Evolutionary conservation across 2,888 invertebrate genomes (phyloP), one percentile per base, ranked within the genome.

Genomic region (Agrochola litura): DNA sequence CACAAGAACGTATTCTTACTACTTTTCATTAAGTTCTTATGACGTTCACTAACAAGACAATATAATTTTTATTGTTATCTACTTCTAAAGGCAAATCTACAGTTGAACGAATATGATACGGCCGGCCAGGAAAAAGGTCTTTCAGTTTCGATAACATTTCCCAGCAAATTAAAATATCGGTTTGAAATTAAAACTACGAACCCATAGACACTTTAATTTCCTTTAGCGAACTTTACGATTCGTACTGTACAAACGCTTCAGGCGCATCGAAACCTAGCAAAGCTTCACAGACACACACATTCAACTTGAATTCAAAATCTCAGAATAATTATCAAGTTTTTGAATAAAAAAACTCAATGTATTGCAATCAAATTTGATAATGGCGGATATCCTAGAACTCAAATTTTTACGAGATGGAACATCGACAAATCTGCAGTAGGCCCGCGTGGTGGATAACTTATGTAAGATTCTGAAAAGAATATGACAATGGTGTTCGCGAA

Each of bases 111-210:
- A 49, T n/a, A 56, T 54, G 25, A 12, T 69, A 60, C 60, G 46
- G 64, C 61, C 60, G 49, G 58, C 6, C 9, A 46, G 25, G 46
- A 54, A 75, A 63, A 30, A 6, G 16, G 16, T 16, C 0, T 49
- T 54, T 16, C 10, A 49, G 19, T n/a, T 63, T 19, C 43, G 43
- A 10, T 22, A 30, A 43, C 0, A 73, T 75, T 30, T 61, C n/a
- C 30, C 37, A 58, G 22, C 46, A 43, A 54, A 54, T 22, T 5
- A 54, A 46, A 61, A 75, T 2, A n/a, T 46, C 14, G 43, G 52
- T 68, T 54, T n/a, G n/a, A 52, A 67, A 52, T 52, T 52, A 14
- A 52, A 52, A 49, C 71, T 73, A 71, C 56, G 3, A 74, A 74
- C 14, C 68, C 22, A 43, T 5, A n/a, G 22, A 67, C 52, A 37